Percentiles rank a stretch among this genome's conserved stretches.
Evolutionary conservation across 2,113 vertebrate genomes (phyloP).

Genomic region (Trinectes maculatus): DNA sequence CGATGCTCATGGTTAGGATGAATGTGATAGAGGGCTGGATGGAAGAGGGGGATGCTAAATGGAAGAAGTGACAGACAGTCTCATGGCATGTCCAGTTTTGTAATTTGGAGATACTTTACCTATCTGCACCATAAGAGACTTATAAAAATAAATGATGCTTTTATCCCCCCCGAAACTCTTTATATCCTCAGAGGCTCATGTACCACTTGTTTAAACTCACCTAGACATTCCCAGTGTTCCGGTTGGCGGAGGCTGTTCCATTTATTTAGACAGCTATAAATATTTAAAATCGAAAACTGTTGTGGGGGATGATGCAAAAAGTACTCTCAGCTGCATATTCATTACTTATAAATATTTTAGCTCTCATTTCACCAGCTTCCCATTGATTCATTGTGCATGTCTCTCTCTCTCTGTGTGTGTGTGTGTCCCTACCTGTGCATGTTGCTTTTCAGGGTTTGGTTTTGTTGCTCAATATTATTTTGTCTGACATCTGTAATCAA

Average conservation of each 20-base stretch:
- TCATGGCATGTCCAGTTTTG: conserved; percentile 22
- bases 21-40: conserved; percentile 34
- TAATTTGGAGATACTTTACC: conserved; percentile 22
- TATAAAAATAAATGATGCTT: conserved; percentile 14
- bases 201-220: conserved; percentile 21
- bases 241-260: conserved; percentile 45
- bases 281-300: conserved; percentile 74
- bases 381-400: conserved; percentile 53
- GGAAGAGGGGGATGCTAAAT: conserved; percentile 42
- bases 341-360: conserved; percentile 81
- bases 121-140: conserved; percentile 4
- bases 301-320: conserved; percentile 65
- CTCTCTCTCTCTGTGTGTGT: conserved; percentile 8
- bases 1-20: conserved; percentile 42
- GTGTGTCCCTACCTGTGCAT: background rate
- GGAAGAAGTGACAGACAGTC: conserved; percentile 39
- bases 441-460: conserved; percentile 25
- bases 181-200: conserved; percentile 12
- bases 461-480: conserved; percentile 13
- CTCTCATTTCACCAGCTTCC: conserved; percentile 59
- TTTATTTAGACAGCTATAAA: conserved; percentile 75
- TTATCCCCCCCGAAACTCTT: conserved; percentile 3
- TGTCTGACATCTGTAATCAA: conserved; percentile 45
- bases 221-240: conserved; percentile 43
- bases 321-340: conserved; percentile 76